Evolutionary conservation across 1,140 invertebrate genomes (phyloP).

Genomic region (Drosophila albomicans): DNA sequence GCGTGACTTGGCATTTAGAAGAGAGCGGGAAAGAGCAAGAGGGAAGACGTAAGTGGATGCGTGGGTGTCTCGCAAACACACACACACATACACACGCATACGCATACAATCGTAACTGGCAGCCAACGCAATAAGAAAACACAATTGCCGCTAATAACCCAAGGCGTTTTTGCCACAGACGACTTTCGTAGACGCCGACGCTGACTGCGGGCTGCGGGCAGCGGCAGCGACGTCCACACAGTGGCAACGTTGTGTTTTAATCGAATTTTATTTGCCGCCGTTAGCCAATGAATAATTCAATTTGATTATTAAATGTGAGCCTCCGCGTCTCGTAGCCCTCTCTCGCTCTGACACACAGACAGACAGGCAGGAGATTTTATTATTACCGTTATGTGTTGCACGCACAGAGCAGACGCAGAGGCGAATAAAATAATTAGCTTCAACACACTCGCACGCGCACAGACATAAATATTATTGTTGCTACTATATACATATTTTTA

Average conservation of each 20-base stretch:
- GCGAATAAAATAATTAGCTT: constrained; percentile 70
- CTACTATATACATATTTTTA: constrained; percentile 1
- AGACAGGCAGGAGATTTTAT: constrained; percentile 63
- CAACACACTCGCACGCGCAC: constrained; percentile 18
- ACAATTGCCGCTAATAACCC: constrained; percentile 80
- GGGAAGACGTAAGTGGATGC: constrained; percentile 28
- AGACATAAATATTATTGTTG: constrained; percentile 12
- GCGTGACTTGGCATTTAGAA: constrained; percentile 51
- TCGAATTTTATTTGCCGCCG: constrained; percentile 83
- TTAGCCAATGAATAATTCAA: constrained; percentile 83
- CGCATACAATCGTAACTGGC: constrained; percentile 14
- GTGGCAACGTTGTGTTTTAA: constrained; percentile 69
- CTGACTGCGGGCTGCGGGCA: constrained; percentile 5
- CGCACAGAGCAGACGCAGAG: constrained; percentile 66
- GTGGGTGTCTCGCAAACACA: constrained; percentile 30
- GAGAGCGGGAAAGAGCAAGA: constrained; percentile 9
- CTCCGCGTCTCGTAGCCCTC: constrained; percentile 31
- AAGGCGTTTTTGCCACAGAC: constrained; percentile 57
- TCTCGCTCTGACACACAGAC: constrained; percentile 28
- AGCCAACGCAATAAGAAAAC: constrained; percentile 67
- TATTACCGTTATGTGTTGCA: constrained; percentile 75
- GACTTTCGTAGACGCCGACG: constrained; percentile 26
- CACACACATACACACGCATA: background rate
- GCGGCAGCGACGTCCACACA: constrained; percentile 26
- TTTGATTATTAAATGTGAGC: constrained; percentile 79